Evolutionary conservation across 2,888 invertebrate species (phyloP), one percentile per base, ranked within the genome.

Genomic region (Lasioglossum vierecki): DNA sequence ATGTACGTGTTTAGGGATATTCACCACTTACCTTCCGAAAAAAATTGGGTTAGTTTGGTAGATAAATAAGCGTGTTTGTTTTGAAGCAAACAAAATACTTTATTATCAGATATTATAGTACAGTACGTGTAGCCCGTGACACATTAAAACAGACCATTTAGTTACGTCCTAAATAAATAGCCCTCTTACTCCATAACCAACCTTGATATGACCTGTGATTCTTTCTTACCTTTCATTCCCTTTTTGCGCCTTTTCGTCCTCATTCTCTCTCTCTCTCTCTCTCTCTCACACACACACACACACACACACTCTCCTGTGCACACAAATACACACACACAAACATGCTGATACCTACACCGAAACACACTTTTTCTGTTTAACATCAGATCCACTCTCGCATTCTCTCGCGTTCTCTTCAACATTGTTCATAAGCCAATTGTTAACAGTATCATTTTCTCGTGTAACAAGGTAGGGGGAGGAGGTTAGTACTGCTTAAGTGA

Each of bases 81-180:
- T 91, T 94, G 94, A 95, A 95, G 95, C 95, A 94, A 95, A 95
- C 95, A 95, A 95, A 95, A 95, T 95, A 95, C 93, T 95, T 95
- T 95, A 95, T 95, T 95, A 94, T 94, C 94, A 94, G 92, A 94
- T 94, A 95, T 94, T 94, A 94, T 94, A 94, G 93, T 95, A 94
- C 95, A 95, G 91, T 95, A 95, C 94, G 94, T 94, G 94, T 94
- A 95, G 95, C 94, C 95, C 94, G 94, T 95, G 95, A 95, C 94
- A 95, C 94, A 95, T 94, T 93, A 93, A 95, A 95, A 94, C 95
- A 95, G 94, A 95, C 94, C 93, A 94, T 94, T 94, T 93, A 94
- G 91, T 94, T 93, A 94, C 94, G 94, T 93, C 93, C 93, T 95
- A 95, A 95, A 95, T 94, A 94, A 94, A 95, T 95, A 94, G 94